Percentiles rank a stretch among this genome's conserved stretches.
Evolutionary conservation across 23 tunicate genomes (phyloP).

Genomic region (Trididemnum nubilum): DNA sequence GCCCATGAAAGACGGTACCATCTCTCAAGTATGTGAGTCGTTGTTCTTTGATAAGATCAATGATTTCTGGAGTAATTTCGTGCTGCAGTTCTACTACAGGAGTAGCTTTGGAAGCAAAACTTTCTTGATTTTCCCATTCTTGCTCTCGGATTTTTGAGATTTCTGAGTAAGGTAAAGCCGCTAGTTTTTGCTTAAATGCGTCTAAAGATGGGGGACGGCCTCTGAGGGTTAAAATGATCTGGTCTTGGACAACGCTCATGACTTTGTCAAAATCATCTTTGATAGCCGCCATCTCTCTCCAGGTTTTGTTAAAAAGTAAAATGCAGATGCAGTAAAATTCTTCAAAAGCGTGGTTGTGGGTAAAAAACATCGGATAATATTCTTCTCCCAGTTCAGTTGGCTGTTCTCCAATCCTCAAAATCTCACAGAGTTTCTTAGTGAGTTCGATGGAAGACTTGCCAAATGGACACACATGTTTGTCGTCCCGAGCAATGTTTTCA

Average conservation of each 20-base stretch:
- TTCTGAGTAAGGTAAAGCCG: constrained; percentile 44
- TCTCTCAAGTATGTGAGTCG: constrained; percentile 58
- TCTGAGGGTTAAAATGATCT: constrained; percentile 44
- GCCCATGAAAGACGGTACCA: constrained; percentile 75
- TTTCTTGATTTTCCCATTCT: constrained; percentile 63
- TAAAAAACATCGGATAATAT: constrained; percentile 83
- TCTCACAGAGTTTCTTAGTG: constrained; percentile 82
- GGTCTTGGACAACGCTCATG: constrained; percentile 74
- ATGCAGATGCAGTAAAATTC: constrained; percentile 79
- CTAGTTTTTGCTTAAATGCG: constrained; percentile 68
- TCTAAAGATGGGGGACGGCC: constrained; percentile 68
- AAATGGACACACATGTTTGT: constrained; percentile 89
- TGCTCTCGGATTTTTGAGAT: constrained; percentile 75
- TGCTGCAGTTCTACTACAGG: constrained; percentile 77
- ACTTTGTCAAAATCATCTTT: constrained; percentile 90
- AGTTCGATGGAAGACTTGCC: constrained; percentile 68
- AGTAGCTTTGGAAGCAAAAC: constrained; percentile 61
- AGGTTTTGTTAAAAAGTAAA: constrained; percentile 82
- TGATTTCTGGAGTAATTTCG: constrained; percentile 58
- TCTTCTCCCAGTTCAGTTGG: constrained; percentile 80
- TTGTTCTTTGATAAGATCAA: constrained; percentile 60
- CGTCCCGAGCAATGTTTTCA: constrained; percentile 88
- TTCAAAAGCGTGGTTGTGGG: constrained; percentile 87
- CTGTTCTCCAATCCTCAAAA: constrained; percentile 87
- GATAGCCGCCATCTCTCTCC: constrained; percentile 97